Evolutionary conservation across 2,888 invertebrate genomes (phyloP), one percentile per base, ranked within the genome.

Genomic region (Laspeyria flexula): DNA sequence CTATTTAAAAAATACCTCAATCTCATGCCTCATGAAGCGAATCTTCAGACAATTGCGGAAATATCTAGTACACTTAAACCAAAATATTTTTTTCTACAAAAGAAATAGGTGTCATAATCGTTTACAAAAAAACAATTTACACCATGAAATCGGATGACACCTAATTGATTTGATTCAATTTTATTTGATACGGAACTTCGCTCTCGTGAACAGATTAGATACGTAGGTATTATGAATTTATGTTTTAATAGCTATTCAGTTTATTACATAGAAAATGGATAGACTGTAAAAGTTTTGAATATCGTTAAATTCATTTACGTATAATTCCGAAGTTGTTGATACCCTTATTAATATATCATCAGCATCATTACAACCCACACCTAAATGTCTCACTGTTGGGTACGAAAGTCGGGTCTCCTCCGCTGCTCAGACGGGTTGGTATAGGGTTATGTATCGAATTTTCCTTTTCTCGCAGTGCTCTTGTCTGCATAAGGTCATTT

Each of bases 201-300:
- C 13, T 34, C 38, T 43, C 40, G 43, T 34, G 50, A 40, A n/a
- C 23, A 11, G 12, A 40, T 44, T 50, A 29, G 39, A 34, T 11
- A 21, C 35, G 44, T 23, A 25, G n/a, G n/a, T n/a, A 27, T 42
- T 35, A 21, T 11, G 16, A 34, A 34, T 12, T 21, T 21, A 38
- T 11, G 18, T 29, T 30, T 12, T 30, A 30, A n/a, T 21, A 29
- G 4, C 25, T 18, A 7, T 4, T 6, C 3, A 25, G 7, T 25
- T 25, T 25, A 25, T 25, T 25, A 4, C 6, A 25, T 7, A 7
- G 25, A 5, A 21, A 21, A 3, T 21, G 21, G 2, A 25, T 4
- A 7, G 9, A 7, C 7, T 25, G 25, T 3, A 7, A 1, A 4
- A 7, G 25, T n/a, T 18, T 18, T 18, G 5, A 10, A 16, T 16